Base-by-base conservation (phyloP, 2,113 vertebrate genomes). In the Podilymbus podiceps region DNA sequence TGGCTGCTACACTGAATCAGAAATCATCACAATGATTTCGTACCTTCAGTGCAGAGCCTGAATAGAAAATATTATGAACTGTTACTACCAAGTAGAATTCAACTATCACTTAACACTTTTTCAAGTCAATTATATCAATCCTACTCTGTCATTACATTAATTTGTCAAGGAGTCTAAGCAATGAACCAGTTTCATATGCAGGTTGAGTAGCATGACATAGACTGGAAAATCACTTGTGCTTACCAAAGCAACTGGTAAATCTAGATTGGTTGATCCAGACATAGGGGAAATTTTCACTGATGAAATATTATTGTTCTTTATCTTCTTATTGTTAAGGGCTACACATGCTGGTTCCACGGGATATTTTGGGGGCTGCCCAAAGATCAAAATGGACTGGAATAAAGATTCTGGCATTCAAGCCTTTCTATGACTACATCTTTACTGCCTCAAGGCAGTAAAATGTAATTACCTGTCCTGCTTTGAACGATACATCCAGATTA, bases 1-100 rank as follows among this genome's bases (percentile, higher is more conserved):
- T 3, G 9, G 47, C n/a, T 88, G 47, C 40, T 78, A 31, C 14
- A 35, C 52, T 35, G 50, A 74, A 31, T 66, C 56, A 85, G 42
- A 33, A n/a, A n/a, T n/a, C 31, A 92, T 25, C 33, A 72, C 66
- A 75, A 12, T 25, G 28, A 75, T 38, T 92, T 75, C 11, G 1
- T n/a, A 75, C 42, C 52, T 72, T 81, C 62, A 88, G 0, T 58
- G 15, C 28, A 81, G 42, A 82, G 44, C 56, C 35, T 87, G 73
- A 82, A 72, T 18, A 68, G 55, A 92, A 93, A 95, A 88, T 82
- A 93, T 72, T 92, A 68, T 67, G 69, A 96, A 75, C 49, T 58
- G 55, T 93, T 87, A 77, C 53, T 53, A 84, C 53, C 22, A 40
- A 64, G 76, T 47, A 35, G 76, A 83, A 89, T 91, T 64, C 76